Evolutionary conservation across 1,140 invertebrate genomes (phyloP).

Genomic region (Andricus grossulariae): DNA sequence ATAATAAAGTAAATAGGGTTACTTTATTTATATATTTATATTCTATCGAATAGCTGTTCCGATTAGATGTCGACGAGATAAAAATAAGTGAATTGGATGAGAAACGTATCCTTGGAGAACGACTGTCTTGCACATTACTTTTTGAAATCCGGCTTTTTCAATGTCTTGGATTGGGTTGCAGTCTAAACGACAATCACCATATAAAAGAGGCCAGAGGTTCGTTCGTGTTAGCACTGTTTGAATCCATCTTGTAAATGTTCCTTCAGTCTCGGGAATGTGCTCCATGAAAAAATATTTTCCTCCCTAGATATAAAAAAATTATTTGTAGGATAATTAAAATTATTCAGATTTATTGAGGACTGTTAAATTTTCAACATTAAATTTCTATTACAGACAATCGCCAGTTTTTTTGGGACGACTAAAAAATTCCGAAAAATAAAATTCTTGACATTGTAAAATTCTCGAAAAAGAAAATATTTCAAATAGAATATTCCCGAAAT

Average conservation of each 20-base stretch:
- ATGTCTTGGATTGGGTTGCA: slow-evolving; percentile 59
- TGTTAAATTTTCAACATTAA: no score
- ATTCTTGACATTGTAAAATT: no score
- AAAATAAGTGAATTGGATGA: slow-evolving; percentile 57
- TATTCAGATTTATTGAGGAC: no score
- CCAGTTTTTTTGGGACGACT: no score
- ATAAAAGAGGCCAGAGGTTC: slow-evolving; percentile 66
- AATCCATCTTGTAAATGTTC: slow-evolving; percentile 55
- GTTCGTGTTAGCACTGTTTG: slow-evolving; percentile 63
- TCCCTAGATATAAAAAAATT: slow-evolving; percentile 52
- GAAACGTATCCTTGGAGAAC: slow-evolving; percentile 63
- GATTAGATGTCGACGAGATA: slow-evolving; percentile 63
- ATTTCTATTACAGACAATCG: no score
- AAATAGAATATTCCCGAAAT: no score
- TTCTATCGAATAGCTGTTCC: slow-evolving; percentile 62
- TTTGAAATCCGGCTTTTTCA: slow-evolving; percentile 58
- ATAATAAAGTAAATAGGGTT: not conserved
- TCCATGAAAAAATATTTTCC: slow-evolving; percentile 69
- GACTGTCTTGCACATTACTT: slow-evolving; percentile 55
- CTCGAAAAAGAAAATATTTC: no score
- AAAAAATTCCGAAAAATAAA: no score
- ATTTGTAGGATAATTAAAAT: no score
- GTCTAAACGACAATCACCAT: slow-evolving; percentile 64
- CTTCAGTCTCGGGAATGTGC: slow-evolving; percentile 62
- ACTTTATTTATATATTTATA: not conserved